phyloP scores from a whole-genome alignment of 2,888 invertebrate genomes.

The Calameuta filiformis region DNA sequence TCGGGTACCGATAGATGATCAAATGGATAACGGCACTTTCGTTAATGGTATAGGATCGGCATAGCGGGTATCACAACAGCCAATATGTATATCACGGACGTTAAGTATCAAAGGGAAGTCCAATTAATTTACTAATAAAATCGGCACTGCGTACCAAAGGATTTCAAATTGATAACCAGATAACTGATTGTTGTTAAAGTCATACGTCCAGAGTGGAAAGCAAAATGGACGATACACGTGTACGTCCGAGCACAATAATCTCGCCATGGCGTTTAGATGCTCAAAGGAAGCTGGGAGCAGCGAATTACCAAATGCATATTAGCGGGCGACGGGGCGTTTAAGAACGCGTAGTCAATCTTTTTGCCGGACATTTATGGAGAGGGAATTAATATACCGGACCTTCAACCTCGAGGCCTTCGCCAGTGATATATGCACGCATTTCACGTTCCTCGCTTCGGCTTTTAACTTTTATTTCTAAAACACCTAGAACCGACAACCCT shows the following conservation, averaged over 20 bases:
- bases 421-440: constrained; percentile 58
- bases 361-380: constrained; percentile 64
- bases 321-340: constrained; percentile 62
- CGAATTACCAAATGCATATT: constrained; percentile 63
- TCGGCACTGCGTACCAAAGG: background rate
- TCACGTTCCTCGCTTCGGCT: constrained; percentile 5
- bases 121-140: background rate
- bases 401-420: constrained; percentile 57
- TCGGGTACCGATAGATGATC: background rate
- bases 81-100: background rate
- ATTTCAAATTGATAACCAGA: background rate
- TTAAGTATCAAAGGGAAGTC: background rate
- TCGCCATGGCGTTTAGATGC: background rate
- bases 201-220: background rate
- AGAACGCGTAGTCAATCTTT: constrained; percentile 65
- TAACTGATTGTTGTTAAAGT: background rate
- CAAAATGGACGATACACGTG: background rate
- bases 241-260: background rate
- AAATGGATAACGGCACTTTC: background rate
- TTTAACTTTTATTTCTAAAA: background rate
- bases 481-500: background rate
- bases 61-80: background rate
- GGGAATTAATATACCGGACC: constrained; percentile 65
- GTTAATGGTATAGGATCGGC: background rate
- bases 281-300: constrained; percentile 21